Conservation (phyloP, 2,888 invertebrate genomes). For the Brachyptera risi region DNA sequence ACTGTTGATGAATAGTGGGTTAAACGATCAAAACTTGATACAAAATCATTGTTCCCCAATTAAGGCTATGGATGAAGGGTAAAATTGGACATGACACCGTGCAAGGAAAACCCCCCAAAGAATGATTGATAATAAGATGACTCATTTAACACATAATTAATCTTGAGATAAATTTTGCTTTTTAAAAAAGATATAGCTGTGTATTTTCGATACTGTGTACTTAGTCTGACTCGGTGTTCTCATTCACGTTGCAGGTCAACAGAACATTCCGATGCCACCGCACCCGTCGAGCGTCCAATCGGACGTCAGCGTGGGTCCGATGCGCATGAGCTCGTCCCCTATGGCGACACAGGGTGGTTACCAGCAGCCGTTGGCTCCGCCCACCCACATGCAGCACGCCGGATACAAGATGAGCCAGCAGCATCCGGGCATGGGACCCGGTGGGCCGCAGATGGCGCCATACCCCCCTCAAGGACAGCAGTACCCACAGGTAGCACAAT, state of each 20-base stretch:
- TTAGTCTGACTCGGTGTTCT: neutral
- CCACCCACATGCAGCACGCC: slow-evolving; percentile 52
- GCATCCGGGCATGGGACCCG: slow-evolving; percentile 36
- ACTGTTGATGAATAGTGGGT: too few species aligned
- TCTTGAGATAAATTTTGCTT: too few species aligned
- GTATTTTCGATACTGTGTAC: too few species aligned
- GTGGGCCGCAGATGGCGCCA: slow-evolving; percentile 53
- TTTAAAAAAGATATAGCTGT: too few species aligned
- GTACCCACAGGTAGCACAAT: slow-evolving; percentile 50
- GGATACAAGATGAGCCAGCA: slow-evolving; percentile 54
- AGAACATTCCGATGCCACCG: slow-evolving; percentile 94
- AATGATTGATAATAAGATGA: too few species aligned
- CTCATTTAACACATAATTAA: too few species aligned
- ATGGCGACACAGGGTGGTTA: slow-evolving; percentile 63
- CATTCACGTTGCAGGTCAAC: slow-evolving; percentile 59
- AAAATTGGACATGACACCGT: too few species aligned
- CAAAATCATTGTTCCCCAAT: too few species aligned
- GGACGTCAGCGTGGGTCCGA: slow-evolving; percentile 56
- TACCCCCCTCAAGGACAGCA: slow-evolving; percentile 54
- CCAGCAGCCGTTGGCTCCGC: slow-evolving; percentile 56
- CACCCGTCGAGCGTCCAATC: slow-evolving; percentile 85
- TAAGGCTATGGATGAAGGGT: too few species aligned
- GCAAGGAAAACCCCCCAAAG: too few species aligned
- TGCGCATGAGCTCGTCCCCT: slow-evolving; percentile 65
- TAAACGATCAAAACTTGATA: too few species aligned